Base-by-base conservation (phyloP, 2,888 invertebrate species). In the Phorcus lineatus region DNA sequence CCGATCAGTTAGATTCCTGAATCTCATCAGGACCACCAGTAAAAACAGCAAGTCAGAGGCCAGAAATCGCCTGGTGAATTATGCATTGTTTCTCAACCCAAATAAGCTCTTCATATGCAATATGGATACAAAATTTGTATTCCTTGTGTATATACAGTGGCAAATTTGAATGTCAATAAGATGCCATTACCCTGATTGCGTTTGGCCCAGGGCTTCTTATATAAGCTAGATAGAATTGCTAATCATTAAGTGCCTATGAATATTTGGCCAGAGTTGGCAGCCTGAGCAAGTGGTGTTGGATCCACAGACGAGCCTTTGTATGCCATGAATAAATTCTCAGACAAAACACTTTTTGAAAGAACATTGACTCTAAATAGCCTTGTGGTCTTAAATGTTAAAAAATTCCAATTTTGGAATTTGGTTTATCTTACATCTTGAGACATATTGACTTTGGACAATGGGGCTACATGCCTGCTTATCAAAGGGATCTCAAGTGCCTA, bases 151-250 rank as follows among this genome's bases (percentile, higher is more conserved):
- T 70, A 40, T 70, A 70, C 70, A 70, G 19, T 40, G 19, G 70
- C 70, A n/a, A 31, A 70, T 70, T 70, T 70, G 70, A 70, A 70
- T 70, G 36, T 70, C 70, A 70, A 31, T 70, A 70, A 19, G 19
- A 36, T 70, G 19, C 70, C 40, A 70, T 70, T 40, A 70, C 19
- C 70, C 36, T 70, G 36, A 70, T 70, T 70, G 70, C 70, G 36
- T 31, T 36, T 70, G 36, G 70, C 36, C 19, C 36, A 17, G 16
- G 70, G 31, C 70, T 36, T 70, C 36, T 40, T 70, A 70, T 70
- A 36, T 70, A 70, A 70, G 40, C 28, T 40, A 19, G 36, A 40
- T 70, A 40, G 70, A 70, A 70, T 70, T 70, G 36, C 31, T 31
- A 70, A 31, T 19, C 28, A 36, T 40, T 70, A 36, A 70, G 70